These are phyloP conservation scores for Anastrepha obliqua DNA, from an alignment of 1,140 invertebrate species.

Conservation along the genomic window DNA sequence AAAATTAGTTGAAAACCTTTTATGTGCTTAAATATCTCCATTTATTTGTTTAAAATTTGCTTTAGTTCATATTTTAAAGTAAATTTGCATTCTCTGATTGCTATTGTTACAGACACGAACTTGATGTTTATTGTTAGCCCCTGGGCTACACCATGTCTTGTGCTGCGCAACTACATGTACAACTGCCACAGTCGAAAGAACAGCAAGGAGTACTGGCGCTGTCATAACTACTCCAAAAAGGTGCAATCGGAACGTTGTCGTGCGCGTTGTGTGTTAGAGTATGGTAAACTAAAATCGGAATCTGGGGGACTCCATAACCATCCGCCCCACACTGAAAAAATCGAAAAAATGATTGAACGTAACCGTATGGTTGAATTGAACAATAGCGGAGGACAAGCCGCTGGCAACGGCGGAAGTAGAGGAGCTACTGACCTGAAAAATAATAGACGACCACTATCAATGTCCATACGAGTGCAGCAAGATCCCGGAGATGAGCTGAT, in stretches of 20 bases:
- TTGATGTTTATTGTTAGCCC: conserved; percentile 70
- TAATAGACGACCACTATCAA: not conserved
- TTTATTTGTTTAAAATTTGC: no score
- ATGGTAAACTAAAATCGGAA: conserved; percentile 66
- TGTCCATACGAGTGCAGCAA: not conserved
- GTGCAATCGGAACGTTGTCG: conserved; percentile 68
- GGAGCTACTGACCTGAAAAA: not conserved
- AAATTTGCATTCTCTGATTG: conserved; percentile 43
- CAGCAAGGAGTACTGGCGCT: conserved; percentile 73
- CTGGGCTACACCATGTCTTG: conserved; percentile 72
- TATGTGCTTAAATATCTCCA: no score
- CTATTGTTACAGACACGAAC: conserved; percentile 55
- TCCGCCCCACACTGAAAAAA: conserved; percentile 73
- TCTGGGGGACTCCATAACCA: conserved; percentile 72
- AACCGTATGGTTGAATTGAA: conserved; percentile 62
- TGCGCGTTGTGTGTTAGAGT: conserved; percentile 71
- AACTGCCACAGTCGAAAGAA: conserved; percentile 72
- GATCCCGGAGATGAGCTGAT: not conserved
- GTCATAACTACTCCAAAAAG: conserved; percentile 73
- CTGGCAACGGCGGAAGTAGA: not conserved
- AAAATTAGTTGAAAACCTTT: no score
- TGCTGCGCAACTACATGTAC: conserved; percentile 71
- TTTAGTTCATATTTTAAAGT: not conserved
- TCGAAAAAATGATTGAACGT: conserved; percentile 69
- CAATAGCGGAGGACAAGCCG: not conserved